Evolutionary conservation across 2,888 invertebrate species (phyloP).

Genomic region (Spodoptera picta): DNA sequence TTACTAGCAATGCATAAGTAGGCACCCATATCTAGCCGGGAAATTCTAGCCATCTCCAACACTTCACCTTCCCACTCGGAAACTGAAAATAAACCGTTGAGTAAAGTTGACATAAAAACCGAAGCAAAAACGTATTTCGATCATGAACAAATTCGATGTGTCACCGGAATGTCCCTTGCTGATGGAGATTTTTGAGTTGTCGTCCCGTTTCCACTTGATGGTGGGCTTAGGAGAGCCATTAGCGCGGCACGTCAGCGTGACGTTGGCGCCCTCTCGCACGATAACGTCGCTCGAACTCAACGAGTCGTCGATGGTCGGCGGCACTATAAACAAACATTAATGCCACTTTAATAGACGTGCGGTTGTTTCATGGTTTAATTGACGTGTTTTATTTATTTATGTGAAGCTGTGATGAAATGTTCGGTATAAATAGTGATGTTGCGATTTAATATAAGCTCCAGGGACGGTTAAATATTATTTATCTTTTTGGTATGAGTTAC

Average conservation of each 20-base stretch:
- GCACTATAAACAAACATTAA: constrained; percentile 90
- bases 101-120: constrained; percentile 38
- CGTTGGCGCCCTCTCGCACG: constrained; percentile 96
- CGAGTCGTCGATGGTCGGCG: constrained; percentile 97
- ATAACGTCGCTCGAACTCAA: constrained; percentile 97
- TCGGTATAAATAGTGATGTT: not conserved
- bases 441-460: not conserved
- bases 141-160: constrained; percentile 56
- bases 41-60: constrained; percentile 94
- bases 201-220: constrained; percentile 97
- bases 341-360: constrained; percentile 53
- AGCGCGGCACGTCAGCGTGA: constrained; percentile 96
- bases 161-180: constrained; percentile 94
- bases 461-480: not conserved
- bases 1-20: constrained; percentile 97
- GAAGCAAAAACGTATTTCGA: constrained; percentile 42
- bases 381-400: constrained; percentile 9
- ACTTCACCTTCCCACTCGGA: constrained; percentile 95
- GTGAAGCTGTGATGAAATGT: not conserved
- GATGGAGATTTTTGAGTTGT: constrained; percentile 95
- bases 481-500: not conserved
- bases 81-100: constrained; percentile 86
- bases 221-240: constrained; percentile 96
- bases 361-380: constrained; percentile 26
- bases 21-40: constrained; percentile 96